These are phyloP conservation scores for Micromussa lordhowensis DNA, from an alignment of 92 coral and sea anemone genomes.

Conservation along the genomic window DNA sequence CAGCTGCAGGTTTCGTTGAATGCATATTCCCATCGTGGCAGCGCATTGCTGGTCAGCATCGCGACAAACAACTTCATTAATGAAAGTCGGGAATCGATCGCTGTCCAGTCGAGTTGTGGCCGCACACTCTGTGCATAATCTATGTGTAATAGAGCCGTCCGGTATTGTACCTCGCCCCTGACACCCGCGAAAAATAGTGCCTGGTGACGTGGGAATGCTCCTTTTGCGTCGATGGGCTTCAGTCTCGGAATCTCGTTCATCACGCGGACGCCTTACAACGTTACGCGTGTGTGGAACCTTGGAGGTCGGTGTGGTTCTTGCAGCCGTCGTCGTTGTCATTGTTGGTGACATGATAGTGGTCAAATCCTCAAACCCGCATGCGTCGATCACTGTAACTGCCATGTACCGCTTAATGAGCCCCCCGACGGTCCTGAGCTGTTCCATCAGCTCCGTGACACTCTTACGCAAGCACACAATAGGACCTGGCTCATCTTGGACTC, in stretches of 20 bases:
- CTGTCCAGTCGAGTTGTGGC: conserved; percentile 39
- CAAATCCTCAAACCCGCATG: conserved; percentile 52
- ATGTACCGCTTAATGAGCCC: conserved; percentile 49
- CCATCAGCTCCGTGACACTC: conserved; percentile 23
- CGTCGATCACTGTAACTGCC: conserved; percentile 33
- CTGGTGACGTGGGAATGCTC: conserved; percentile 32
- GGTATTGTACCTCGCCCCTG: conserved; percentile 45
- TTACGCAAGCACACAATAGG: conserved; percentile 32
- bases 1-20: conserved; percentile 25
- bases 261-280: background rate
- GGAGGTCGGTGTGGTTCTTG: background rate
- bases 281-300: background rate
- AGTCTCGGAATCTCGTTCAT: background rate
- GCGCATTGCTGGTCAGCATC: conserved; percentile 27
- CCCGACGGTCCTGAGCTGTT: conserved; percentile 35
- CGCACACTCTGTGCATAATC: conserved; percentile 70
- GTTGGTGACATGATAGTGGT: background rate
- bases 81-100: conserved; percentile 45
- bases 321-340: background rate
- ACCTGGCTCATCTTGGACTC: conserved; percentile 10
- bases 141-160: conserved; percentile 4
- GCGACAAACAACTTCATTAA: conserved; percentile 73
- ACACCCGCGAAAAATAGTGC: conserved; percentile 34
- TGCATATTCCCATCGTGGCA: conserved; percentile 20
- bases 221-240: conserved; percentile 22